These are phyloP conservation scores for Dendroctonus valens DNA, from an alignment of 1,140 invertebrate species.

Conservation along the genomic window DNA sequence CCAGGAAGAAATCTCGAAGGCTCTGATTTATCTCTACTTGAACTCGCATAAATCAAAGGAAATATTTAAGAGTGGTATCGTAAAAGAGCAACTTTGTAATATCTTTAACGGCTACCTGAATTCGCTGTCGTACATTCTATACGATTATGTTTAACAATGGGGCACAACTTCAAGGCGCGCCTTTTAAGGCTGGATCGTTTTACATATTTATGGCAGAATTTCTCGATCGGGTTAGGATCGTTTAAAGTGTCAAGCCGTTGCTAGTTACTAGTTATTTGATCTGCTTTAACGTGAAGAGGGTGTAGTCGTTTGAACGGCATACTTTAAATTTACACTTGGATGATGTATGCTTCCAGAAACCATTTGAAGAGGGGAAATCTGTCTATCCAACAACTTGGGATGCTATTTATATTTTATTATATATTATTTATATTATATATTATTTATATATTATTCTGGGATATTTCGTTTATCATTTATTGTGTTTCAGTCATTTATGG, in stretches of 20 bases:
- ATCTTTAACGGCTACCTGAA: slow-evolving; percentile 23
- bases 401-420: too few species aligned
- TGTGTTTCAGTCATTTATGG: too few species aligned
- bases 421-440: too few species aligned
- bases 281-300: slow-evolving; percentile 17
- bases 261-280: slow-evolving; percentile 23
- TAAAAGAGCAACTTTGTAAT: slow-evolving; percentile 28
- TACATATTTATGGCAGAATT: slow-evolving; percentile 27
- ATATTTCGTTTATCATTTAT: too few species aligned
- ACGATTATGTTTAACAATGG: slow-evolving; percentile 30
- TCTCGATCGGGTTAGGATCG: slow-evolving; percentile 16
- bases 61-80: slow-evolving; percentile 26
- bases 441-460: too few species aligned
- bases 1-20: neutral
- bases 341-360: slow-evolving; percentile 1
- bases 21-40: slow-evolving; percentile 5
- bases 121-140: slow-evolving; percentile 24
- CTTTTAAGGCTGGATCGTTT: slow-evolving; percentile 29
- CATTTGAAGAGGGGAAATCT: too few species aligned
- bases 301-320: neutral
- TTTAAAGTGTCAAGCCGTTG: slow-evolving; percentile 19
- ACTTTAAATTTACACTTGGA: neutral
- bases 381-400: too few species aligned
- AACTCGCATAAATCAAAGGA: slow-evolving; percentile 15
- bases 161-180: slow-evolving; percentile 16